Conservation (phyloP, 2,113 vertebrate genomes). For the Pterocles orientalis region DNA sequence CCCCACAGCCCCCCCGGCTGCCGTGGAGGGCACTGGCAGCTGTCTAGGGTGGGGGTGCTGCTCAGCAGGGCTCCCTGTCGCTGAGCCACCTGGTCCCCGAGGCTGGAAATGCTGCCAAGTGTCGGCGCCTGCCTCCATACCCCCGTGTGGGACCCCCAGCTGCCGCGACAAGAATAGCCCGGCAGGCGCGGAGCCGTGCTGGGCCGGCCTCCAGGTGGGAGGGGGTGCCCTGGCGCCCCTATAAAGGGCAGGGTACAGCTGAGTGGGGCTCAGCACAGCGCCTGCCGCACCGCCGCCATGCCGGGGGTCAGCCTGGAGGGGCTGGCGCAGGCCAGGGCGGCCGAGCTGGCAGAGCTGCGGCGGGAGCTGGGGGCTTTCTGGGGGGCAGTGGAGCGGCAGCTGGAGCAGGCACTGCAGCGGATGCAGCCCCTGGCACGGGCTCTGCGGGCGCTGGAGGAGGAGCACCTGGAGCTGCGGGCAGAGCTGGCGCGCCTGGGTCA, state of each 20-base stretch:
- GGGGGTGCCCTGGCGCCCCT: neutral
- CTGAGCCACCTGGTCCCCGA: neutral
- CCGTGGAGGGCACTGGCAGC: neutral
- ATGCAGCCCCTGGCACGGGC: conserved; percentile 65
- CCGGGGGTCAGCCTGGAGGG: conserved; percentile 80
- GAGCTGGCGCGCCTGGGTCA: conserved; percentile 80
- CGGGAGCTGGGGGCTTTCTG: conserved; percentile 81
- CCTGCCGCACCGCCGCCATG: conserved; percentile 67
- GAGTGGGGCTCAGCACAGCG: neutral
- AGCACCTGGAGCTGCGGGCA: conserved; percentile 80
- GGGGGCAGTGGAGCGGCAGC: conserved; percentile 70
- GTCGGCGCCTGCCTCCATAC: neutral
- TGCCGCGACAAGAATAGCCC: conserved; percentile 29
- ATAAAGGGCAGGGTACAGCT: conserved; percentile 34
- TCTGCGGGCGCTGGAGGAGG: conserved; percentile 72
- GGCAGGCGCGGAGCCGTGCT: neutral
- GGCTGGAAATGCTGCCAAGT: neutral
- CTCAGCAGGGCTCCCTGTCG: neutral
- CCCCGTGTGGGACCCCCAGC: neutral
- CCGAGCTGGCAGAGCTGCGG: conserved; percentile 74
- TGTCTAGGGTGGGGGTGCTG: accelerated
- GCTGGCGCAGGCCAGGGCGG: neutral
- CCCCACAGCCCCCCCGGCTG: neutral
- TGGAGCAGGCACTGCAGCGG: conserved; percentile 64
- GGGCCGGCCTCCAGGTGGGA: neutral